A percentile compares a stretch with the other conserved stretches of the same genome.
phyloP scores from a whole-genome alignment of 2,113 vertebrate genomes.

The Psammodynastes pulverulentus region DNA sequence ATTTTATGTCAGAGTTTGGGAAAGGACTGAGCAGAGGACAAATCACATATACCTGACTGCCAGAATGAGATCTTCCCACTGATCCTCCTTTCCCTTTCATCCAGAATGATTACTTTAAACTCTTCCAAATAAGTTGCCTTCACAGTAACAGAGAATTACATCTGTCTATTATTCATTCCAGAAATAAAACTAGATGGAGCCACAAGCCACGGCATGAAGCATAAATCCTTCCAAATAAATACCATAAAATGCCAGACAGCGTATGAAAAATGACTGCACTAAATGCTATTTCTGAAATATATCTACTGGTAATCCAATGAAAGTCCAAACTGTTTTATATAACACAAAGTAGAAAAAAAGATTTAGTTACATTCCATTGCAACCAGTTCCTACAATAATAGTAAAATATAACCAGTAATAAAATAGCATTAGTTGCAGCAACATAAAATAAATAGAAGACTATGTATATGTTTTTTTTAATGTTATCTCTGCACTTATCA shows the following conservation, averaged over 20 bases:
- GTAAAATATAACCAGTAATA: neutral
- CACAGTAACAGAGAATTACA: neutral
- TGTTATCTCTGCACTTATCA: neutral
- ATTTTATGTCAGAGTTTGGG: neutral
- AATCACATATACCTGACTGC: neutral
- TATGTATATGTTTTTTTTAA: neutral
- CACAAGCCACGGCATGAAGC: neutral
- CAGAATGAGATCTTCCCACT: neutral
- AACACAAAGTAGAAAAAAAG: neutral
- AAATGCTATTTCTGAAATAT: neutral
- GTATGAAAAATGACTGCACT: neutral
- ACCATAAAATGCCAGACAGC: neutral
- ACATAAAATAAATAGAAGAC: neutral
- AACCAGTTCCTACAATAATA: neutral
- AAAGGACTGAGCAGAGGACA: neutral
- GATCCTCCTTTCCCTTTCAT: conserved; percentile 3
- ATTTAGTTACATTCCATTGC: neutral
- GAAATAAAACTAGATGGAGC: neutral
- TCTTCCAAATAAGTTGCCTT: neutral
- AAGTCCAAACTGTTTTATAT: neutral
- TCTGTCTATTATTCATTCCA: neutral
- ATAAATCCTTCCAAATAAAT: neutral
- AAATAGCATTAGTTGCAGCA: neutral
- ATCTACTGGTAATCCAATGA: neutral
- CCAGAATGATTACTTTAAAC: neutral